Evolutionary conservation across 1,140 invertebrate genomes (phyloP).

Genomic region (Callitettix versicolor): DNA sequence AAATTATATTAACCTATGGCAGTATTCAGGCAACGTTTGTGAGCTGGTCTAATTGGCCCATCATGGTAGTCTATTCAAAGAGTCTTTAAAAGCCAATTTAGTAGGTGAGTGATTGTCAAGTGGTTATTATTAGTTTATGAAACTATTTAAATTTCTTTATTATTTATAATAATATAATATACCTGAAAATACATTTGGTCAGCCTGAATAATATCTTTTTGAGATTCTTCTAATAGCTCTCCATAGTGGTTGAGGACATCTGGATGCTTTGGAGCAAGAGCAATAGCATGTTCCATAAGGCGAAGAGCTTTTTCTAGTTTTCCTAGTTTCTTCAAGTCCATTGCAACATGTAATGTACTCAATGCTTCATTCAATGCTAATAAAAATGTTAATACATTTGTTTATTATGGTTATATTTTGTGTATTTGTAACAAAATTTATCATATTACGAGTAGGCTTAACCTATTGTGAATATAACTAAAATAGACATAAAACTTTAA

Average conservation of each 20-base stretch:
- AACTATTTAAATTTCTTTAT: no score
- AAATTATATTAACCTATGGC: no score
- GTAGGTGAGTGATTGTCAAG: no score
- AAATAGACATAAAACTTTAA: background rate
- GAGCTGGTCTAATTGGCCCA: no score
- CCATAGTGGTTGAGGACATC: constrained; percentile 88
- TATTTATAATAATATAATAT: no score
- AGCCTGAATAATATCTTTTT: constrained; percentile 77
- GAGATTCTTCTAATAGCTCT: constrained; percentile 80
- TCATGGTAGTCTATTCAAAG: no score
- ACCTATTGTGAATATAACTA: background rate
- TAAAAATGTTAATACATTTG: background rate
- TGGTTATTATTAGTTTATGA: no score
- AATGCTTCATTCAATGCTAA: constrained; percentile 58
- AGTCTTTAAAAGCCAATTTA: no score
- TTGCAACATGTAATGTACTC: constrained; percentile 66
- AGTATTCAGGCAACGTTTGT: no score
- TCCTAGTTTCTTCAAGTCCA: constrained; percentile 69
- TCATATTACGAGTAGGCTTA: background rate
- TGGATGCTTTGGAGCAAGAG: constrained; percentile 80
- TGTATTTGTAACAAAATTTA: background rate
- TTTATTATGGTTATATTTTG: background rate
- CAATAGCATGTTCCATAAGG: constrained; percentile 81
- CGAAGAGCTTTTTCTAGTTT: constrained; percentile 80
- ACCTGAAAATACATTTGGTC: constrained; percentile 70